A percentile compares a stretch with the other conserved stretches of the same genome.
These are phyloP conservation scores for Netelia virgata DNA, from an alignment of 2,888 invertebrate species.

Conservation along the genomic window DNA sequence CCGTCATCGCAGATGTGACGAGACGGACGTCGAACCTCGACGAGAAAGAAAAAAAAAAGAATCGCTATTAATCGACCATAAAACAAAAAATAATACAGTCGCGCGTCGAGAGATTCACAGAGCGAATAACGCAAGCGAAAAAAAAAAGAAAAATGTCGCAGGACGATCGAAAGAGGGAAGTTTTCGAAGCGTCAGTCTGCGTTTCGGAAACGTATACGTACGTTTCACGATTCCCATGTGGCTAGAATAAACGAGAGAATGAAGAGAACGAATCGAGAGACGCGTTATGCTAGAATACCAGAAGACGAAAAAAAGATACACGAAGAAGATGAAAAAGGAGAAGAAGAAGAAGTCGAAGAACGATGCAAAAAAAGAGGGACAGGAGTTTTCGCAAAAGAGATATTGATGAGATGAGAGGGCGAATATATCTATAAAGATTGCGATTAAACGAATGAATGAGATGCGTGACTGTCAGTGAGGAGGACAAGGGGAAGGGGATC, in stretches of 20 bases:
- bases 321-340: conserved; percentile 5
- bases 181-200: conserved; percentile 13
- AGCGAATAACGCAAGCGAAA: background rate
- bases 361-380: conserved; percentile 4
- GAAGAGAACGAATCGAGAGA: conserved; percentile 8
- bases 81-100: background rate
- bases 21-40: background rate
- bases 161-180: background rate
- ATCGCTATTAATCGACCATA: conserved; percentile 1
- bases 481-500: background rate
- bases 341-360: conserved; percentile 5
- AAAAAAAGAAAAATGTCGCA: background rate
- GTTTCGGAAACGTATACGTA: conserved; percentile 33
- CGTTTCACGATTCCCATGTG: conserved; percentile 25
- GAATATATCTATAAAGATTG: conserved; percentile 39
- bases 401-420: conserved; percentile 34
- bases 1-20: conserved; percentile 36
- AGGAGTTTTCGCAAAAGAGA: conserved; percentile 27
- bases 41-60: background rate
- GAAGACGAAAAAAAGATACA: background rate
- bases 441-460: conserved; percentile 55
- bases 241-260: conserved; percentile 24
- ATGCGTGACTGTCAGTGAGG: background rate
- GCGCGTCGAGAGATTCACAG: background rate
- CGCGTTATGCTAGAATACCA: conserved; percentile 29